Evolutionary conservation across 2,797 vertebrate species (phyloP).

Genomic region (Enteromius afrohamiltoni): DNA sequence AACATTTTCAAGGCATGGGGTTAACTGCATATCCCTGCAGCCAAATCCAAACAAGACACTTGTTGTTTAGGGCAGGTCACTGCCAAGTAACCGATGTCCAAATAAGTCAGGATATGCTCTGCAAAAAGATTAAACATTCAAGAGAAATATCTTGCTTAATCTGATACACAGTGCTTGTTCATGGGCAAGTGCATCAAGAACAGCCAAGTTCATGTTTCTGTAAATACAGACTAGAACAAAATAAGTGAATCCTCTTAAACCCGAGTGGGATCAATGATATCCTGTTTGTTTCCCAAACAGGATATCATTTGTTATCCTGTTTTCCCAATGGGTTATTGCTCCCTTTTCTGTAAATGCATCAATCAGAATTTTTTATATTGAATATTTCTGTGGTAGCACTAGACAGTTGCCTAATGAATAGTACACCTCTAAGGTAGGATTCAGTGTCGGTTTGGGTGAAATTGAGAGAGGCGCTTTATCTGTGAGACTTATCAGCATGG

Average conservation of each 20-base stretch:
- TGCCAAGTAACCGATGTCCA: constrained; percentile 33
- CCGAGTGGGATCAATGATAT: neutral
- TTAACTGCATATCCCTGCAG: neutral
- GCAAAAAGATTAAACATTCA: constrained; percentile 5
- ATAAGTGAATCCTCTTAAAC: neutral
- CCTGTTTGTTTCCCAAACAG: constrained; percentile 1
- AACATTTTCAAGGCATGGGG: constrained; percentile 11
- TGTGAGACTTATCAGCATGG: constrained; percentile 61
- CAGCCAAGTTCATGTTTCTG: neutral
- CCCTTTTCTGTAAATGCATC: constrained; percentile 9
- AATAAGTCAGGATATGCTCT: constrained; percentile 29
- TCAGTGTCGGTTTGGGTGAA: constrained; percentile 57
- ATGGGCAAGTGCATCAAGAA: neutral
- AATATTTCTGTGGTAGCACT: constrained; percentile 30
- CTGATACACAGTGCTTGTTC: neutral
- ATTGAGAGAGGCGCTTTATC: constrained; percentile 63
- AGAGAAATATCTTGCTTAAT: neutral
- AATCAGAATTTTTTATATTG: constrained; percentile 3
- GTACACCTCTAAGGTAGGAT: neutral
- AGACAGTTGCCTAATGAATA: constrained; percentile 9
- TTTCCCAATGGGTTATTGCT: no score
- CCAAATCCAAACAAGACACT: constrained; percentile 39
- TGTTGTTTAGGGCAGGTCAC: constrained; percentile 28
- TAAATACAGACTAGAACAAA: neutral
- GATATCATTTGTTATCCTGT: no score